phyloP scores from a whole-genome alignment of 2,113 vertebrate species.

The Notarius lentiginosus region DNA sequence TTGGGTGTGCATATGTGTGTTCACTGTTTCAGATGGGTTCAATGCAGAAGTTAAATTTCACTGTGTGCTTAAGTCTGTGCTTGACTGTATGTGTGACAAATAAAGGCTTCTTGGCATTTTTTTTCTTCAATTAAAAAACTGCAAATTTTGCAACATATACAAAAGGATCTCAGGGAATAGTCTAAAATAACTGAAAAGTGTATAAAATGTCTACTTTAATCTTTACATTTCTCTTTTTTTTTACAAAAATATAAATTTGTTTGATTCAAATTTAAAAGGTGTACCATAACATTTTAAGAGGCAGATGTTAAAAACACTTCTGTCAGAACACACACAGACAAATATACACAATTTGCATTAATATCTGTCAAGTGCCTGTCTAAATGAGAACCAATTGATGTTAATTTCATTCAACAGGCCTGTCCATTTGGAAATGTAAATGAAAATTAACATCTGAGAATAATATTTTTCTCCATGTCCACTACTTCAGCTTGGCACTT shows the following conservation, averaged over 20 bases:
- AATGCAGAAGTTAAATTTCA: no score
- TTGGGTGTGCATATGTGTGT: no score
- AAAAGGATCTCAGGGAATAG: no score
- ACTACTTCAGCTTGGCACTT: constrained; percentile 8
- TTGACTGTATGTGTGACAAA: no score
- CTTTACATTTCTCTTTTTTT: background rate
- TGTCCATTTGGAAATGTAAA: constrained; percentile 18
- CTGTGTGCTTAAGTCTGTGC: no score
- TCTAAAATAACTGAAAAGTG: no score
- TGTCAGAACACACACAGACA: background rate
- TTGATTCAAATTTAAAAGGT: background rate
- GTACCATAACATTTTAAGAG: background rate
- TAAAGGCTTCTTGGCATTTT: no score
- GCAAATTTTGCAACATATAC: no score
- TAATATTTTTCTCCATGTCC: constrained; percentile 9
- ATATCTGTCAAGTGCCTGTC: background rate
- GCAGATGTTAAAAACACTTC: background rate
- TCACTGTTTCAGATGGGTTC: no score
- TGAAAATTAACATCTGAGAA: constrained; percentile 19
- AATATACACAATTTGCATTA: background rate
- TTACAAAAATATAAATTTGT: background rate
- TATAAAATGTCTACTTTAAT: background rate
- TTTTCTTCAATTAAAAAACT: no score
- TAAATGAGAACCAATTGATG: background rate
- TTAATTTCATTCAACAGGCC: constrained; percentile 1